Base-by-base conservation (phyloP, 2,113 vertebrate species). In the Jacana jacana region DNA sequence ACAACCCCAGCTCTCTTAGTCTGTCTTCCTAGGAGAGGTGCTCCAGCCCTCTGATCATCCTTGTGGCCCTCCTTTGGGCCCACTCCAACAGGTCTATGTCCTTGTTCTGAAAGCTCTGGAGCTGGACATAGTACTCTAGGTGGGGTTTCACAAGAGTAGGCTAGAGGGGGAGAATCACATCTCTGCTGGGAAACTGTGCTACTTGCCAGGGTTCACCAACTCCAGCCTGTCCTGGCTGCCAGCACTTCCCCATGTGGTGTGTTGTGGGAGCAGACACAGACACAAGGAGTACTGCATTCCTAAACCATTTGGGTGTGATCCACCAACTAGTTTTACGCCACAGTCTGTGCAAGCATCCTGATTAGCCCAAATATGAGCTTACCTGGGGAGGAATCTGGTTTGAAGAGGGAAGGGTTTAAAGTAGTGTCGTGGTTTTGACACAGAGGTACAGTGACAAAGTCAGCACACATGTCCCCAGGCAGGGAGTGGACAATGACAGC, bases 391-490 rank as follows among this genome's bases (percentile, higher is more conserved):
- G 19, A 23, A 33, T 44, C 46, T 10, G 3, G 39, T 40, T 48
- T 40, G 40, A 73, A 61, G 77, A 9, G 18, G 72, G 24, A 33
- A 83, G 17, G 17, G 42, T 33, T 72, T 66, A 66, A 49, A 42
- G 33, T n/a, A n/a, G n/a, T n/a, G n/a, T n/a, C n/a, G n/a, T n/a
- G n/a, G n/a, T n/a, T n/a, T n/a, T n/a, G n/a, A n/a, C n/a, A n/a
- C 19, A 22, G n/a, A n/a, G 40, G 4, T 42, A 19, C 9, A 9
- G 37, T 30, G 61, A 42, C 68, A 79, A 57, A 49, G 20, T 18
- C 3, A 0, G 17, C 55, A 8, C 4, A 4, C 0, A 1, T 37
- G 6, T 27, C 11, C 37, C 72, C 17, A 3, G 5, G 33, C 39
- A 37, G 51, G n/a, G 55, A 52, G 28, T 4, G 30, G n/a, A 10